phyloP scores from a whole-genome alignment of 2,888 invertebrate genomes.

The Incurvaria masculella region DNA sequence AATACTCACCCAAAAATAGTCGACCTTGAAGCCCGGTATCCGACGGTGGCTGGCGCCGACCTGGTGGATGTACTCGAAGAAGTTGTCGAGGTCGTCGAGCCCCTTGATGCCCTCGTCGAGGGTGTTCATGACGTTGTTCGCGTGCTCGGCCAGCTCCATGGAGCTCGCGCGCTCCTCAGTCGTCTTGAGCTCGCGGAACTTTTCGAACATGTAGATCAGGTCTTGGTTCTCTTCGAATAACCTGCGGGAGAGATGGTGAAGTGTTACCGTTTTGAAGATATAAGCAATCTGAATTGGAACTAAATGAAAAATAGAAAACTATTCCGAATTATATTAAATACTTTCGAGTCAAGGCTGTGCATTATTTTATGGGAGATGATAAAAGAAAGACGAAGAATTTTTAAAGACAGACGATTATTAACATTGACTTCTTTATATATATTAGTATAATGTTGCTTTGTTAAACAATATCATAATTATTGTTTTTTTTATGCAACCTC shows the following conservation, averaged over 20 bases:
- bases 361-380: too few relatives aligned
- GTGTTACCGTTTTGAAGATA: too few relatives aligned
- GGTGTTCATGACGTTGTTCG: constrained; percentile 85
- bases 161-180: constrained; percentile 78
- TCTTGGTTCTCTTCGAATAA: constrained; percentile 84
- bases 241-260: constrained; percentile 44
- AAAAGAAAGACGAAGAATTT: too few relatives aligned
- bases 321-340: too few relatives aligned
- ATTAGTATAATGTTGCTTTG: too few relatives aligned
- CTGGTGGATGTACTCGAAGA: constrained; percentile 77
- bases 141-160: constrained; percentile 82
- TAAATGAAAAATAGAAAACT: too few relatives aligned
- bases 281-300: too few relatives aligned
- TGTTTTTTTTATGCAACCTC: too few relatives aligned
- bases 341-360: too few relatives aligned
- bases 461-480: too few relatives aligned
- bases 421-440: too few relatives aligned
- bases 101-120: constrained; percentile 86
- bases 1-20: constrained; percentile 83
- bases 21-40: constrained; percentile 82
- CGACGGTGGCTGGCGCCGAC: constrained; percentile 80
- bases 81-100: constrained; percentile 80
- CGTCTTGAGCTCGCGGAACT: constrained; percentile 75
- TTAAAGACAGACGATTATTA: too few relatives aligned
- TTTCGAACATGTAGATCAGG: constrained; percentile 73